Conservation (phyloP, 2,113 vertebrate genomes). For the Panthera tigris region DNA sequence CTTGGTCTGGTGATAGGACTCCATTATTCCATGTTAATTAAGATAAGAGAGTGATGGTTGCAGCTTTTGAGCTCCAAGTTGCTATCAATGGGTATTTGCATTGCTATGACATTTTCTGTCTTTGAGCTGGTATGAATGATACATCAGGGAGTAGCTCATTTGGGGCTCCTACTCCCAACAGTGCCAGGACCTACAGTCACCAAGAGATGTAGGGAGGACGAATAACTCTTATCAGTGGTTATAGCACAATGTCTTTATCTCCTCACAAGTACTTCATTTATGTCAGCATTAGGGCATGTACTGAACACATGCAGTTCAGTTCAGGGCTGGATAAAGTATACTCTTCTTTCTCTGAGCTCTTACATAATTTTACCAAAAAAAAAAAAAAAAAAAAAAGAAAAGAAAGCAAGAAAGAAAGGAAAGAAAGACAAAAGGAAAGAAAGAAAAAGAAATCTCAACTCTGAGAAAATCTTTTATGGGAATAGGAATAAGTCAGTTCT, state of each 20-base stretch:
- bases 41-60: not conserved
- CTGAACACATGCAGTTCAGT: not conserved
- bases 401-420: not conserved
- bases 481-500: not conserved
- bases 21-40: not conserved
- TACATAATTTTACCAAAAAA: not conserved
- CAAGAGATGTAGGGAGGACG: not conserved
- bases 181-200: not conserved
- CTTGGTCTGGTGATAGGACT: not conserved
- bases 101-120: not conserved
- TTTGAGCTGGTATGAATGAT: not conserved
- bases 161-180: not conserved
- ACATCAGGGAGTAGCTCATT: not conserved
- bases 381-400: not conserved
- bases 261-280: not conserved
- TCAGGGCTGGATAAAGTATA: not conserved
- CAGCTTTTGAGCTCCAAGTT: not conserved
- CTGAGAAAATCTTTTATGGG: not conserved
- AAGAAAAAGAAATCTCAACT: not conserved
- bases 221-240: not conserved
- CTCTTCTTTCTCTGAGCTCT: not conserved
- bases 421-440: too few relatives aligned
- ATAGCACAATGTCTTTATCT: not conserved
- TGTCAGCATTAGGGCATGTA: not conserved
- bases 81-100: not conserved